Conservation (phyloP, 92 coral and sea anemone species). For the Epizoanthus rinbou region DNA sequence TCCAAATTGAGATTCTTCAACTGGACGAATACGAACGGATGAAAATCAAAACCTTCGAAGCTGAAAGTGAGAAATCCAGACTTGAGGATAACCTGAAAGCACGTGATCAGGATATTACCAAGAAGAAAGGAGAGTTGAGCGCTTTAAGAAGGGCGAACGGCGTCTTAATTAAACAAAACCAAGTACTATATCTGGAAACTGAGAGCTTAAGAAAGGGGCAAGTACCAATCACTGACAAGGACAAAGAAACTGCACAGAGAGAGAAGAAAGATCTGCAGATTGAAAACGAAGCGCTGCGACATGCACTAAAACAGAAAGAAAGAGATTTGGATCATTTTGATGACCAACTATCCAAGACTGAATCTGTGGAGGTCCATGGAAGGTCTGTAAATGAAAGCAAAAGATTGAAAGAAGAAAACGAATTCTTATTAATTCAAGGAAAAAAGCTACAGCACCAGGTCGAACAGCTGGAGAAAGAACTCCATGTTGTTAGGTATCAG, state of each 20-base stretch:
- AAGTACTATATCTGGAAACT: slow-evolving; percentile 86
- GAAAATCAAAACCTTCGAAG: slow-evolving; percentile 63
- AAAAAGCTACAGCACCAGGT: slow-evolving; percentile 77
- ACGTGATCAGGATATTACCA: slow-evolving; percentile 67
- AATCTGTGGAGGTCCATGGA: slow-evolving; percentile 54
- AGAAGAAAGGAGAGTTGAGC: slow-evolving; percentile 72
- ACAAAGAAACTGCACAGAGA: slow-evolving; percentile 53
- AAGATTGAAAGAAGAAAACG: slow-evolving; percentile 68
- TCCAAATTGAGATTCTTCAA: slow-evolving; percentile 76
- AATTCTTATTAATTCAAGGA: slow-evolving; percentile 68
- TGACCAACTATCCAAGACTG: slow-evolving; percentile 57
- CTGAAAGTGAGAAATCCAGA: slow-evolving; percentile 66
- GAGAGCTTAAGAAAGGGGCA: slow-evolving; percentile 73
- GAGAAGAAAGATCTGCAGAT: slow-evolving; percentile 72
- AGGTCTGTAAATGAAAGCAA: slow-evolving; percentile 66
- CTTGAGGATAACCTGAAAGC: slow-evolving; percentile 70
- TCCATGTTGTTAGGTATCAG: slow-evolving; percentile 10
- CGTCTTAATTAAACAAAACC: slow-evolving; percentile 92
- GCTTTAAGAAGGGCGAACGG: slow-evolving; percentile 89
- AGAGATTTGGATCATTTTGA: slow-evolving; percentile 61
- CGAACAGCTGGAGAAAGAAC: slow-evolving; percentile 63
- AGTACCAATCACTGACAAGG: slow-evolving; percentile 46
- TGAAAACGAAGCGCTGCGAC: slow-evolving; percentile 67
- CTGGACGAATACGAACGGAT: slow-evolving; percentile 71
- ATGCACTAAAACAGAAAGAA: slow-evolving; percentile 54